Conservation (phyloP, 2,797 vertebrate species). For the Lerista edwardsae region DNA sequence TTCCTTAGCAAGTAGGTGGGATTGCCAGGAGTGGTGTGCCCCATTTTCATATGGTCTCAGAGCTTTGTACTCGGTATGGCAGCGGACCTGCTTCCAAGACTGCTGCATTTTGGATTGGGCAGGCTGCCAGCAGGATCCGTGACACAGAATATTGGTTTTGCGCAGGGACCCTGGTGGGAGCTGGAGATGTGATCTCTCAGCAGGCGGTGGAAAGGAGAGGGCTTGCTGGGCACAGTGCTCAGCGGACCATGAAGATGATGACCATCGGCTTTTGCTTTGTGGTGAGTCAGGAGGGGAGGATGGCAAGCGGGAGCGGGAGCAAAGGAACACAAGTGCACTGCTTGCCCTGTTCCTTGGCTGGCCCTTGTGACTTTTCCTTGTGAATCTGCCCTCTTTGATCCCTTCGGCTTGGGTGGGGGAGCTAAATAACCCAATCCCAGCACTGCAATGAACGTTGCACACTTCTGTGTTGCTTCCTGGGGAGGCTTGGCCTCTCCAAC, state of each 20-base stretch:
- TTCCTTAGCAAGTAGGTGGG: too few relatives aligned
- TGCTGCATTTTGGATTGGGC: background rate
- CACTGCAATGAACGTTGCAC: background rate
- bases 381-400: background rate
- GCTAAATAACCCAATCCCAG: background rate
- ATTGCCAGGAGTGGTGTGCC: too few relatives aligned
- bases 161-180: constrained; percentile 63
- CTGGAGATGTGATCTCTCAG: constrained; percentile 90
- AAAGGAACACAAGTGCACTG: too few relatives aligned
- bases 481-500: too few relatives aligned
- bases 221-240: constrained; percentile 75
- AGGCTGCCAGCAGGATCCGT: rapidly evolving
- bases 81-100: too few relatives aligned
- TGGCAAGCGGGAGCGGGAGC: too few relatives aligned
- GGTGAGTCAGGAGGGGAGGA: constrained; percentile 73
- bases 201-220: constrained; percentile 86
- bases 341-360: too few relatives aligned
- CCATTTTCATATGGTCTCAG: too few relatives aligned
- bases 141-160: background rate
- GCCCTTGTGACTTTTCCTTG: background rate
- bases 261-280: constrained; percentile 89
- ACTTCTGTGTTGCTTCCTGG: background rate
- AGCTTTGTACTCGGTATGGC: too few relatives aligned
- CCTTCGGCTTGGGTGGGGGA: background rate
- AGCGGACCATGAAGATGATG: constrained; percentile 88